phyloP scores from a whole-genome alignment of 2,888 invertebrate genomes.

The Ochropleura leucogaster region DNA sequence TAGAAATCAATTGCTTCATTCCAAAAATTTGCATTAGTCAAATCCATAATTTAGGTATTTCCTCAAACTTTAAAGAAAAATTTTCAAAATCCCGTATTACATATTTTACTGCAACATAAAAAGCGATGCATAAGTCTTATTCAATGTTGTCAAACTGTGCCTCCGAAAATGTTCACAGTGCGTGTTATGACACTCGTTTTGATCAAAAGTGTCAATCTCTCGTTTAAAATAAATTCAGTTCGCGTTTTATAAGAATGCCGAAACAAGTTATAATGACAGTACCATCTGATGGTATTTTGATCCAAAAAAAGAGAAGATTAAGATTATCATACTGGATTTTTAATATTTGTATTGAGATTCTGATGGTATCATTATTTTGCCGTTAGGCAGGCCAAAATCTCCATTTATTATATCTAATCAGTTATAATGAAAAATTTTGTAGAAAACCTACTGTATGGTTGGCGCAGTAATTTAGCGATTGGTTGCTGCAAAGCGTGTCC shows the following conservation, averaged over 20 bases:
- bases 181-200: constrained; percentile 59
- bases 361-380: background rate
- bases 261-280: constrained; percentile 52
- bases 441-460: too few species aligned
- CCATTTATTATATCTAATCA: background rate
- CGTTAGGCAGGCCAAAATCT: background rate
- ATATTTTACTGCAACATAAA: constrained; percentile 28
- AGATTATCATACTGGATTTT: constrained; percentile 14
- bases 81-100: background rate
- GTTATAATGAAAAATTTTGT: background rate
- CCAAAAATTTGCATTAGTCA: background rate
- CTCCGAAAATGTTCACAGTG: constrained; percentile 47
- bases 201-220: constrained; percentile 65
- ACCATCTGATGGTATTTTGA: constrained; percentile 43
- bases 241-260: constrained; percentile 55
- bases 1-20: background rate
- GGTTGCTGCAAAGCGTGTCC: too few species aligned
- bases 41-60: background rate
- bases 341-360: constrained; percentile 4
- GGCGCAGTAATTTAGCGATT: too few species aligned
- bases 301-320: constrained; percentile 19
- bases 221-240: constrained; percentile 52
- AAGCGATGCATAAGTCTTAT: constrained; percentile 47
- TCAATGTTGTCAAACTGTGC: constrained; percentile 48
- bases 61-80: background rate